phyloP scores from a whole-genome alignment of 2,113 vertebrate species.

The Perca flavescens region DNA sequence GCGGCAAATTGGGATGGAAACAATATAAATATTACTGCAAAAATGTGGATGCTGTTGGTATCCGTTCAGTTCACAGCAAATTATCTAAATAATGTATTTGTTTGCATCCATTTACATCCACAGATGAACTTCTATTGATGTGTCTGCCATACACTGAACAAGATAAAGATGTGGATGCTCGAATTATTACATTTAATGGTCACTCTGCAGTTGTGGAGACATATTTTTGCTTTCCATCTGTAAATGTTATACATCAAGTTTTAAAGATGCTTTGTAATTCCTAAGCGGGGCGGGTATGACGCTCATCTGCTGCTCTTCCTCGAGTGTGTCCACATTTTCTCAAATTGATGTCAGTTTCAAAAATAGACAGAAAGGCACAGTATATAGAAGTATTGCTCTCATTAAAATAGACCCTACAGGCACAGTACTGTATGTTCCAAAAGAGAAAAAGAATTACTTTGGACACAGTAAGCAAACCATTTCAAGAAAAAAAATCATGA shows the following conservation, averaged over 20 bases:
- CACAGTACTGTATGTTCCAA: conserved; percentile 30
- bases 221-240: conserved; percentile 39
- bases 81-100: neutral
- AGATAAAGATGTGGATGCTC: neutral
- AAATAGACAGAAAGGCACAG: conserved; percentile 68
- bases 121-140: neutral
- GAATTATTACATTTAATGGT: conserved; percentile 31
- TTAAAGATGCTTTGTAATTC: conserved; percentile 40
- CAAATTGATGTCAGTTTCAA: conserved; percentile 61
- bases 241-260: conserved; percentile 39
- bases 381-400: conserved; percentile 57
- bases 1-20: neutral
- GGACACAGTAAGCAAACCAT: neutral
- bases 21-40: neutral
- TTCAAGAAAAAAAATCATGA: neutral
- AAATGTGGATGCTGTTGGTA: neutral
- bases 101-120: neutral
- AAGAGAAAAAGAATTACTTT: conserved; percentile 25
- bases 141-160: neutral
- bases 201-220: conserved; percentile 7
- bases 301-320: conserved; percentile 41
- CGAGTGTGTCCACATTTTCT: conserved; percentile 34
- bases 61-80: neutral
- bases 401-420: conserved; percentile 70
- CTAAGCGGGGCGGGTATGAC: conserved; percentile 24